A percentile compares a stretch with the other conserved stretches of the same genome.
Evolutionary conservation across 1,140 invertebrate species (phyloP).

Genomic region (Paracyclopina nana): DNA sequence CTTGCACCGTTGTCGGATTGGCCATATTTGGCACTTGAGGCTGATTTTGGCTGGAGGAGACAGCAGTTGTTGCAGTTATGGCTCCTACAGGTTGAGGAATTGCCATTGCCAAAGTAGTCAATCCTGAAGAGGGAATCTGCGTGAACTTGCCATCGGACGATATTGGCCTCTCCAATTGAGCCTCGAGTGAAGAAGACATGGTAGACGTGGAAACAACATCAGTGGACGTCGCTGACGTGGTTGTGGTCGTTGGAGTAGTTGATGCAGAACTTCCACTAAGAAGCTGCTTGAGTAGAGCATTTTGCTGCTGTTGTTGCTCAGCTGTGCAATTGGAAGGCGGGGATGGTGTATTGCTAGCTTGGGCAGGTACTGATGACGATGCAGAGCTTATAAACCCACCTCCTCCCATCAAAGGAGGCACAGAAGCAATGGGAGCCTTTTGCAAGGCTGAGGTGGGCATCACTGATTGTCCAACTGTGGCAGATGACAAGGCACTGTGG

Average conservation of each 20-base stretch:
- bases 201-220: conserved; percentile 10
- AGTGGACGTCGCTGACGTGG: neutral
- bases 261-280: conserved; percentile 7
- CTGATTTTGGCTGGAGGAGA: neutral
- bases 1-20: neutral
- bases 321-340: neutral
- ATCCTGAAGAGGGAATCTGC: neutral
- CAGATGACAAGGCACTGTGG: too few relatives aligned
- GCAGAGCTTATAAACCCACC: too few relatives aligned
- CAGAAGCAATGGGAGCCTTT: too few relatives aligned
- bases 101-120: conserved; percentile 4
- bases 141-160: neutral
- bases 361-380: too few relatives aligned
- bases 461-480: too few relatives aligned
- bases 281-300: conserved; percentile 15
- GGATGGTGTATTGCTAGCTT: too few relatives aligned
- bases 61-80: neutral
- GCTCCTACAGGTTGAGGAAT: conserved; percentile 5
- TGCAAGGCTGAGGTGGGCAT: conserved; percentile 1
- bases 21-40: neutral
- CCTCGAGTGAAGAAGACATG: neutral
- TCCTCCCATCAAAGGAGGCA: too few relatives aligned
- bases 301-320: neutral
- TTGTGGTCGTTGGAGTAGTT: neutral
- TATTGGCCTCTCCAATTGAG: conserved; percentile 3